Evolutionary conservation across 2,888 invertebrate species (phyloP), one percentile per base, ranked within the genome.

Genomic region (Taenaris catops): DNA sequence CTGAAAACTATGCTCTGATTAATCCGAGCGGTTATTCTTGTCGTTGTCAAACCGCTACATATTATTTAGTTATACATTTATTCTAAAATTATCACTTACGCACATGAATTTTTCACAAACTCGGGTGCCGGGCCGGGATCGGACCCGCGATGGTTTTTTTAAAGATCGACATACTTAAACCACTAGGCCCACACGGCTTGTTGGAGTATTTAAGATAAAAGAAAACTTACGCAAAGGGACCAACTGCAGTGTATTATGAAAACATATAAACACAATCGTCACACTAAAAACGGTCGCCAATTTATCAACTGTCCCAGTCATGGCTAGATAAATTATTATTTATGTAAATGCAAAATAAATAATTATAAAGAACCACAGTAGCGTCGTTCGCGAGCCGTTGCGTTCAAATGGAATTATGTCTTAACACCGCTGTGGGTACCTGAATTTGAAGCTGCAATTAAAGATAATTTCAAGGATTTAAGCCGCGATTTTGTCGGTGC

Each of bases 181-280:
- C n/a, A n/a, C n/a, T n/a, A n/a, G n/a, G n/a, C n/a, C n/a, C n/a
- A n/a, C n/a, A n/a, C n/a, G n/a, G n/a, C n/a, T n/a, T n/a, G n/a
- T n/a, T n/a, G n/a, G n/a, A n/a, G n/a, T n/a, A n/a, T n/a, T n/a
- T n/a, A 9, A 23, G 5, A 27, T 20, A 8, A 10, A 17, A 25
- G 41, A 32, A 46, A 25, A 81, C 83, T 84, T 58, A 84, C 83
- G 83, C 49, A 84, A 62, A 8, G 78, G 75, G 14, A 81, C 48
- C 45, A 83, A 44, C 49, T 84, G 78, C 31, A 63, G 55, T 29
- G 74, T 75, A 44, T 65, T 61, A 33, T 70, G 72, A 10, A 72
- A 55, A 48, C 70, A 65, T 38, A 69, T 56, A 59, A 65, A 64
- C 38, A 76, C 44, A 49, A 73, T 58, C 6, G 70, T 28, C 12